Percentiles rank a stretch among this genome's conserved stretches.
Evolutionary conservation across 2,888 invertebrate species (phyloP).

Genomic region (Eulithis prunata): DNA sequence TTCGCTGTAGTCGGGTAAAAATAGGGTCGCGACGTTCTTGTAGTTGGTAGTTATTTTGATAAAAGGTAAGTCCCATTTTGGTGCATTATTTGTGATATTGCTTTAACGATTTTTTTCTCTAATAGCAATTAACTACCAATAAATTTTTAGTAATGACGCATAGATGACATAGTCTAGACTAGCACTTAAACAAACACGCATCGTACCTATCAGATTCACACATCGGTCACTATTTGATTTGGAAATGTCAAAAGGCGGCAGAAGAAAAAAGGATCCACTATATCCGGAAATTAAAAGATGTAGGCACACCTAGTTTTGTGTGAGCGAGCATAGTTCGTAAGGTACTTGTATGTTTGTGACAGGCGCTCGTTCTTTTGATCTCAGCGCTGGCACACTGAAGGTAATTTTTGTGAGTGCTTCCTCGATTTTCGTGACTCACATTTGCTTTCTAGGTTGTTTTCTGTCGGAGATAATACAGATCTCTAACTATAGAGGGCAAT

Average conservation of each 20-base stretch:
- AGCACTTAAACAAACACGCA: too few relatives aligned
- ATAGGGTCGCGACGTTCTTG: too few relatives aligned
- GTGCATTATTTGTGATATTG: too few relatives aligned
- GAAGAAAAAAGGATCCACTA: conserved; percentile 18
- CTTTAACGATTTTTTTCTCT: too few relatives aligned
- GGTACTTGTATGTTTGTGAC: conserved; percentile 39
- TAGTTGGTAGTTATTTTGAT: too few relatives aligned
- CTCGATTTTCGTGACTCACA: conserved; percentile 38
- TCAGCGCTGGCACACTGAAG: conserved; percentile 42
- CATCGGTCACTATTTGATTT: conserved; percentile 2
- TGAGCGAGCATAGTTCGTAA: background rate
- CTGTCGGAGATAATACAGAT: conserved; percentile 30
- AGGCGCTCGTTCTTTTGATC: conserved; percentile 47
- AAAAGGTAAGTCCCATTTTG: too few relatives aligned
- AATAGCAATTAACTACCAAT: too few relatives aligned
- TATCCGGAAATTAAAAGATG: conserved; percentile 29
- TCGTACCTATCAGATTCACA: too few relatives aligned
- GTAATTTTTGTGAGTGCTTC: conserved; percentile 52
- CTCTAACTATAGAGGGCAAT: conserved; percentile 36
- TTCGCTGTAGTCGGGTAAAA: too few relatives aligned
- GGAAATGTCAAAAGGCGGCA: conserved; percentile 23
- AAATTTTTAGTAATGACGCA: too few relatives aligned
- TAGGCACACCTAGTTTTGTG: conserved; percentile 2
- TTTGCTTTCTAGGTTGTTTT: conserved; percentile 34
- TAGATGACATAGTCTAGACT: too few relatives aligned